phyloP scores from a whole-genome alignment of 2,113 vertebrate species.

The Myotis davidii region DNA sequence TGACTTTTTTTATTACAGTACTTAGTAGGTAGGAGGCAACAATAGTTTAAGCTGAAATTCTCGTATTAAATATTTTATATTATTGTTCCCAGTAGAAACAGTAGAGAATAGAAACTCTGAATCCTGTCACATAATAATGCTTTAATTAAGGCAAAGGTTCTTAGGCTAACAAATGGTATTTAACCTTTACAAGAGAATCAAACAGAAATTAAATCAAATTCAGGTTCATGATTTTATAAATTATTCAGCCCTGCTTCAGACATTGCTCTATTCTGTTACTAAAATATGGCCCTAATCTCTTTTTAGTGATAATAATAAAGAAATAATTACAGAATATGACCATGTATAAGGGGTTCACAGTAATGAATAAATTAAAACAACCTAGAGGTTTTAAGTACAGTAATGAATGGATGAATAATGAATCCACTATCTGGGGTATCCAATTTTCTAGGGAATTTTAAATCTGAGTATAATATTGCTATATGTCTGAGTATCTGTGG shows the following conservation, averaged over 20 bases:
- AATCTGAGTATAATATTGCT: neutral
- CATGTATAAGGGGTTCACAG: neutral
- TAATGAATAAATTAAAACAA: constrained; percentile 26
- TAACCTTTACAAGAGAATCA: constrained; percentile 1
- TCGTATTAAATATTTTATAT: constrained; percentile 19
- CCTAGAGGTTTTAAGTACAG: neutral
- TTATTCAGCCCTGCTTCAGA: neutral
- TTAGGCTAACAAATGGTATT: neutral
- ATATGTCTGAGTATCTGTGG: neutral
- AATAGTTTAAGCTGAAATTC: neutral
- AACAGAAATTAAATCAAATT: constrained; percentile 4
- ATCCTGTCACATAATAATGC: neutral
- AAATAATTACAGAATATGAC: neutral
- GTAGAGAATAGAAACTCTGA: neutral
- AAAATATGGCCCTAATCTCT: neutral
- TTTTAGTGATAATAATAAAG: constrained; percentile 43
- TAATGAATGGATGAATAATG: neutral
- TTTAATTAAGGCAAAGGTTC: constrained; percentile 1
- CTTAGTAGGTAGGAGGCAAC: neutral
- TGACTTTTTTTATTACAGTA: neutral
- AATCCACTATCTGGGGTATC: neutral
- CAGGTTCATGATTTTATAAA: neutral
- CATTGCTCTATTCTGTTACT: neutral
- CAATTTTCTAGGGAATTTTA: neutral
- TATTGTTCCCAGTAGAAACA: neutral